Percentiles rank a stretch among this genome's conserved stretches.
phyloP scores from a whole-genome alignment of 1,140 invertebrate species.

The Acarapis woodi region DNA sequence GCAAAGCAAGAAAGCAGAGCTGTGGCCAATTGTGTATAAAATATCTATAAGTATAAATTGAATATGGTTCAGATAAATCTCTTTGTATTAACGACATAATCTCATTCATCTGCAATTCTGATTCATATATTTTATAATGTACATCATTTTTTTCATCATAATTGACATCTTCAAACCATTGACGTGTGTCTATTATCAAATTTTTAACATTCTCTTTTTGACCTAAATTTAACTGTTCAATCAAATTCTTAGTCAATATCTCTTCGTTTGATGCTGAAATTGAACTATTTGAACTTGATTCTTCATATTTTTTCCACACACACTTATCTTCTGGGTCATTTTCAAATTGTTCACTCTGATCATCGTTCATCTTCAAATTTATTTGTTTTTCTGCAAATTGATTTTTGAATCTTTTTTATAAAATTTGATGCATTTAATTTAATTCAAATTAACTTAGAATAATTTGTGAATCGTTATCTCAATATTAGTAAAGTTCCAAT shows the following conservation, averaged over 20 bases:
- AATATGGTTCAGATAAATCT: conserved; percentile 96
- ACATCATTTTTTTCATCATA: conserved; percentile 11
- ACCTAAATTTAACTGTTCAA: not conserved
- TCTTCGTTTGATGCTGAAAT: not conserved
- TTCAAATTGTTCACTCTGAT: not conserved
- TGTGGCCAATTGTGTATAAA: conserved; percentile 99
- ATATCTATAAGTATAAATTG: conserved; percentile 98
- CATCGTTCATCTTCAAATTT: too few relatives aligned
- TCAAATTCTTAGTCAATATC: not conserved
- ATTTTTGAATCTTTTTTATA: too few relatives aligned
- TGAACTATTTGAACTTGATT: not conserved
- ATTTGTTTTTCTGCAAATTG: too few relatives aligned
- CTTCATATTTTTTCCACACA: not conserved
- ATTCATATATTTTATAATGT: conserved; percentile 44
- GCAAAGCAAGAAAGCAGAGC: conserved; percentile 67
- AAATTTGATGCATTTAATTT: too few relatives aligned
- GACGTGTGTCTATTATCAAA: not conserved
- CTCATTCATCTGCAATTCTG: conserved; percentile 67
- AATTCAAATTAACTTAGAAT: too few relatives aligned
- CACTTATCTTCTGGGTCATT: not conserved
- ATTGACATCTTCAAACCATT: not conserved
- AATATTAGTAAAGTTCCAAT: too few relatives aligned
- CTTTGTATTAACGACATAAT: conserved; percentile 97
- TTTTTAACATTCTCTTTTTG: not conserved
- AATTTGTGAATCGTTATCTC: too few relatives aligned